Base-by-base conservation (phyloP, 2,113 vertebrate species). In the Ramphastos sulfuratus region DNA sequence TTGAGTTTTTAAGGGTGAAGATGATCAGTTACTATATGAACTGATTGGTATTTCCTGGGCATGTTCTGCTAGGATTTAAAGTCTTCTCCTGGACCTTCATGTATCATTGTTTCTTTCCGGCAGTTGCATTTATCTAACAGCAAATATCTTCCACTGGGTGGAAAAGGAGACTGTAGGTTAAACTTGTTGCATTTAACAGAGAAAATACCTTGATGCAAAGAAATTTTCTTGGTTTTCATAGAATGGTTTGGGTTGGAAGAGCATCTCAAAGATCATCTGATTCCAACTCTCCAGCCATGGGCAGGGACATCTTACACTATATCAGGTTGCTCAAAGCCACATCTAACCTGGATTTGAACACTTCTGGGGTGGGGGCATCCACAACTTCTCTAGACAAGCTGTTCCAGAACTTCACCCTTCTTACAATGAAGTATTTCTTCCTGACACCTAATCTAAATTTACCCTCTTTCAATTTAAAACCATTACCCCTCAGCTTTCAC, bases 1-100 rank as follows among this genome's bases (percentile, higher is more conserved):
- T 71, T 88, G 67, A 89, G 82, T 94, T 97, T 95, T 91, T 92
- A 92, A 95, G 96, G 79, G 61, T 58, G 90, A 94, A 89, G 96
- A 97, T 97, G 95, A 96, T 96, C 96, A 91, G 93, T 97, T 93
- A 95, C n/a, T 88, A 11, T 95, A 95, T 69, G 88, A 97, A 96
- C 94, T 96, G 94, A 95, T 95, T 96, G 94, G 86, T 91, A 97
- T 97, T 97, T 98, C 96, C 96, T 95, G 95, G 93, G 88, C 82
- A 94, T 56, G 46, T 89, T 87, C 87, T 66, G 8, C 42, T 67
- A 92, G 71, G 60, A 89, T 91, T 86, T 93, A 93, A 87, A 86
- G 56, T 92, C 67, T 94, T 94, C 72, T 96, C 48, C 54, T 85
- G 55, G 85, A 85, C 48, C 28, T 83, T 81, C 75, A 67, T 85